These are phyloP conservation scores for Drosophila ustulata DNA, from an alignment of 2,888 invertebrate species.

Conservation along the genomic window DNA sequence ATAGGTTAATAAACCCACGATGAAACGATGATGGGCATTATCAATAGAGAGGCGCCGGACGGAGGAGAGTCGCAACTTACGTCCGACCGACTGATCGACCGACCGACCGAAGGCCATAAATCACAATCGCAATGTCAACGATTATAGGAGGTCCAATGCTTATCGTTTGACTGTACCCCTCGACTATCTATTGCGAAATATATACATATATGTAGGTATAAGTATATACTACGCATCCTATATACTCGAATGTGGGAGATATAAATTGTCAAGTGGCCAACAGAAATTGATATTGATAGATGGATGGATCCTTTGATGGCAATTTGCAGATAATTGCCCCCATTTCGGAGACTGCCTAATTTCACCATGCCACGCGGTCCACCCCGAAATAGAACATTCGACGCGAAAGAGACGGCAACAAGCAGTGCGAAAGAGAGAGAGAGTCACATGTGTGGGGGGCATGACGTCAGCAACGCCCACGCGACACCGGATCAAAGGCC, in stretches of 20 bases:
- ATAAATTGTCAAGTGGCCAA: neutral
- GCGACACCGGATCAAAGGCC: slow-evolving; percentile 32
- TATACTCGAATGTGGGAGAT: neutral
- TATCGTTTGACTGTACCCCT: neutral
- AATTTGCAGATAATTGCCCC: slow-evolving; percentile 29
- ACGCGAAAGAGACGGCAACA: slow-evolving; percentile 5
- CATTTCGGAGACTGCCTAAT: slow-evolving; percentile 30
- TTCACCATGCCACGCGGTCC: slow-evolving; percentile 56
- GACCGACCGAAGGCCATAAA: slow-evolving; percentile 25
- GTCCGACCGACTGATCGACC: slow-evolving; percentile 2
- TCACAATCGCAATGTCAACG: slow-evolving; percentile 47
- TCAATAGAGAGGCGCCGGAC: neutral
- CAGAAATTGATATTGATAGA: neutral
- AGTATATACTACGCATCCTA: neutral
- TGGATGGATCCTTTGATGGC: slow-evolving; percentile 14
- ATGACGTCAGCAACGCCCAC: slow-evolving; percentile 30
- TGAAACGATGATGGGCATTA: slow-evolving; percentile 7
- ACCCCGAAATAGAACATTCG: slow-evolving; percentile 53
- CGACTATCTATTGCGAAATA: slow-evolving; percentile 6
- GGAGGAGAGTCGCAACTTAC: neutral
- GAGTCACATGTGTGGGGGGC: slow-evolving; percentile 16
- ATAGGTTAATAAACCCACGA: slow-evolving; percentile 68
- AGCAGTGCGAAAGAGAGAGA: neutral
- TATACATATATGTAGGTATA: neutral
- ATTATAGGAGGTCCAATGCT: slow-evolving; percentile 8